Base-by-base conservation (phyloP, 2,113 vertebrate genomes). In the Atherinomorus stipes region DNA sequence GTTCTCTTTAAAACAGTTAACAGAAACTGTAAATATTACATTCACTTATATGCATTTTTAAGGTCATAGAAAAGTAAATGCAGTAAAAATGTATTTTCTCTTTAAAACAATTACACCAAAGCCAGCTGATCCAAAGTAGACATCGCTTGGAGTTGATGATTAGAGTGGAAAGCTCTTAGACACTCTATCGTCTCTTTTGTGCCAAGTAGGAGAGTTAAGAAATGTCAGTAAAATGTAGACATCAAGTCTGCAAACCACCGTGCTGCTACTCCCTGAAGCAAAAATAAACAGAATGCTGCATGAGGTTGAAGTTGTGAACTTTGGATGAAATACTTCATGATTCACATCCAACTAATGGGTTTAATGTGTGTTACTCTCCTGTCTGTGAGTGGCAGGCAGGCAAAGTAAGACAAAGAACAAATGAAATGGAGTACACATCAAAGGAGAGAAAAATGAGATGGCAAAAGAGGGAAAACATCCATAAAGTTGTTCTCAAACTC, bases 401-500 rank as follows among this genome's bases (percentile, higher is more conserved):
- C 79, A 76, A 83, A 87, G 69, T 78, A 72, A 37, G 73, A 75
- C 26, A 26, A 65, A 86, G 68, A 82, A 67, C 74, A 80, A 86
- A 88, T 89, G 81, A 88, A 87, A 59, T 63, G 66, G 71, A 77
- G 72, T 70, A 81, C 77, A 80, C 50, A 88, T 90, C 86, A 88
- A 77, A 85, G 60, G 42, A 34, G 67, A 82, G 71, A 92, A 78
- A 85, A 88, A 90, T 80, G 74, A 86, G 80, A 86, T 80, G 89
- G 85, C 87, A 91, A 86, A 89, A 84, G 80, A 81, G 78, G 80
- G 83, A 88, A 90, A 92, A 89, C 93, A 94, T 95, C 94, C 85
- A 95, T 96, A 96, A 95, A 96, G 94, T 95, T 95, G 94, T 94
- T 95, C 94, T 95, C 87, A 83, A 95, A 94, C 94, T 95, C 96